Conservation (phyloP, 2,797 vertebrate species). For the Petrocephalus sullivani region DNA sequence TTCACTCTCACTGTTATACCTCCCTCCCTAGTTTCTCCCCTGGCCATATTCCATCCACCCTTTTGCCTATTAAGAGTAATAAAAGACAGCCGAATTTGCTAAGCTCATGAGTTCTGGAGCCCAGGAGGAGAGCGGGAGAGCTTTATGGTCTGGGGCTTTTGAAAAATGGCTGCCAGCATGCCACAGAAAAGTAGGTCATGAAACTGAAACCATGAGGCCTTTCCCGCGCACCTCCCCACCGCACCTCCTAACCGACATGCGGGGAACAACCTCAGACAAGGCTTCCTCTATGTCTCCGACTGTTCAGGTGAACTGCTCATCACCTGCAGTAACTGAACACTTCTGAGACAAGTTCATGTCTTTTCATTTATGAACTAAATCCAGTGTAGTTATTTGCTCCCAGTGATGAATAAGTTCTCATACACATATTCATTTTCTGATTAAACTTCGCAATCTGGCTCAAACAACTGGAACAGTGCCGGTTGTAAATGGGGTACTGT, state of each 20-base stretch:
- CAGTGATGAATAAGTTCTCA: not conserved
- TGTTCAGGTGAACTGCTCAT: not conserved
- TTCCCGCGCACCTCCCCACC: conserved; percentile 33
- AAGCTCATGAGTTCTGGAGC: conserved; percentile 39
- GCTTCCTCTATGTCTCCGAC: not conserved
- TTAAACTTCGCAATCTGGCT: conserved; percentile 50
- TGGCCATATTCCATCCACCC: not conserved
- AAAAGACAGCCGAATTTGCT: conserved; percentile 48
- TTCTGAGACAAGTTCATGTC: conserved; percentile 32
- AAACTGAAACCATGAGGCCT: conserved; percentile 49
- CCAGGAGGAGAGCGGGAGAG: conserved; percentile 27
- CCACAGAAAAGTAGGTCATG: conserved; percentile 56
- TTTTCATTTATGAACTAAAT: conserved; percentile 42
- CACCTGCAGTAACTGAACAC: conserved; percentile 34
- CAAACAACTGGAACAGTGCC: conserved; percentile 36
- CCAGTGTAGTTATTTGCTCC: conserved; percentile 35
- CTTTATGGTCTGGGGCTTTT: conserved; percentile 41
- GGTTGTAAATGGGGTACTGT: conserved; percentile 24
- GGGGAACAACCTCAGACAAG: conserved; percentile 29
- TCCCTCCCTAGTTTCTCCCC: conserved; percentile 25
- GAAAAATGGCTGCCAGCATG: conserved; percentile 43
- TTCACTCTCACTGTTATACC: not conserved
- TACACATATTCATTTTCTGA: conserved; percentile 50
- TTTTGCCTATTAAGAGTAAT: conserved; percentile 33
- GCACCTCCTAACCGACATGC: conserved; percentile 27